Conservation (phyloP, 2,888 invertebrate genomes). For the Ophion ellenae region DNA sequence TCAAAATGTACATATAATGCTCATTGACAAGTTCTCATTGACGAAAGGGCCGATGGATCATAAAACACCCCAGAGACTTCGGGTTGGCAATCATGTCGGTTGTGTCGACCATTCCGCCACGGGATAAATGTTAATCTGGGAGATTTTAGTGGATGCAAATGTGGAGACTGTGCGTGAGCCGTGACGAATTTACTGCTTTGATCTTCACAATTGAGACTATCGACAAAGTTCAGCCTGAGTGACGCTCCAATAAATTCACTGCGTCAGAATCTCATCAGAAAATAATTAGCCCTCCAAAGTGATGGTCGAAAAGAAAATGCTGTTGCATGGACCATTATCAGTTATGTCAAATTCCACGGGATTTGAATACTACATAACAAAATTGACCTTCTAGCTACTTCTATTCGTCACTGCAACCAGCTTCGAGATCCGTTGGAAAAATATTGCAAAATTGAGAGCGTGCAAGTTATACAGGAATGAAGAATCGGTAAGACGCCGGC, state of each 20-base stretch:
- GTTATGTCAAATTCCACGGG: no score
- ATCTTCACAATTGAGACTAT: constrained; percentile 35
- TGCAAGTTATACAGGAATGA: background rate
- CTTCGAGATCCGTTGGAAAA: no score
- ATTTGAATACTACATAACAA: no score
- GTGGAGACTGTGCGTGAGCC: constrained; percentile 17
- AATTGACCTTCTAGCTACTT: no score
- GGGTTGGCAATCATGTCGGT: constrained; percentile 58
- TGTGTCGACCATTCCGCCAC: constrained; percentile 56
- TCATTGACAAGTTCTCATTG: constrained; percentile 18
- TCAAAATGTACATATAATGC: constrained; percentile 16
- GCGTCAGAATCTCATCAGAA: background rate
- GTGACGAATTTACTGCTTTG: constrained; percentile 44
- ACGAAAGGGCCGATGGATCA: constrained; percentile 23
- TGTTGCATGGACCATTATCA: no score
- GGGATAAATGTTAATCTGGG: constrained; percentile 68
- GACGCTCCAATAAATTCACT: constrained; percentile 21
- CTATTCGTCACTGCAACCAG: no score
- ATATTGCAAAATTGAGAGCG: no score
- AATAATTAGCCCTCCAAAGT: background rate
- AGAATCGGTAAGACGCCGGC: background rate
- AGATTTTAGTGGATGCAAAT: constrained; percentile 55
- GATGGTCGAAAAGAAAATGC: constrained; percentile 11
- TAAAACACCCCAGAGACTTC: constrained; percentile 43
- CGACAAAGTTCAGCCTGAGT: constrained; percentile 28